Percentiles rank a stretch among this genome's conserved stretches.
These are phyloP conservation scores for Larimichthys crocea DNA, from an alignment of 2,113 vertebrate genomes.

Conservation along the genomic window DNA sequence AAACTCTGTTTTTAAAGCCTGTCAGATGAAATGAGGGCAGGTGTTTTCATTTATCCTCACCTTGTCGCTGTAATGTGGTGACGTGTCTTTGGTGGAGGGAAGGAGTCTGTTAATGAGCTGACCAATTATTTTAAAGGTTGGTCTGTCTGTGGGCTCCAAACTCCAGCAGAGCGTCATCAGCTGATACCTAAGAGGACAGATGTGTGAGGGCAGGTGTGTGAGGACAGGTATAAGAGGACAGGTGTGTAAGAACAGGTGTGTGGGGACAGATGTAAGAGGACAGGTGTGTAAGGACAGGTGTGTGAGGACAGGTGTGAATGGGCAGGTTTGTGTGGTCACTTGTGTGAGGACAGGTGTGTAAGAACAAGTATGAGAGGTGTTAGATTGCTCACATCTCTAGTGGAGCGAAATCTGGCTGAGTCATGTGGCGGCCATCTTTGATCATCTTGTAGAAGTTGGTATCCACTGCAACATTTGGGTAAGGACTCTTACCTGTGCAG, in stretches of 20 bases:
- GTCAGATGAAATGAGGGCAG: fast-evolving
- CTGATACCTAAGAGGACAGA: slow-evolving; percentile 84
- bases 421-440: slow-evolving; percentile 94
- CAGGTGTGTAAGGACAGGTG: too few relatives aligned
- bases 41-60: slow-evolving; percentile 75
- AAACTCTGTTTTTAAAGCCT: neutral
- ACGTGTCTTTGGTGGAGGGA: slow-evolving; percentile 45
- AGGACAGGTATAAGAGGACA: too few relatives aligned
- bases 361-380: neutral
- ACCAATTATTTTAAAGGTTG: slow-evolving; percentile 89
- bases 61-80: slow-evolving; percentile 70
- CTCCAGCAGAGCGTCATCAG: slow-evolving; percentile 95
- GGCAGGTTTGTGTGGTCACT: too few relatives aligned
- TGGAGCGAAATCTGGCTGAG: slow-evolving; percentile 90
- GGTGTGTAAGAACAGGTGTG: too few relatives aligned
- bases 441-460: slow-evolving; percentile 96
- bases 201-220: too few relatives aligned
- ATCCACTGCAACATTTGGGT: slow-evolving; percentile 93
- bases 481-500: slow-evolving; percentile 90
- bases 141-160: slow-evolving; percentile 89
- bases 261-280: too few relatives aligned
- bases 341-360: neutral
- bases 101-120: slow-evolving; percentile 86
- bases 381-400: slow-evolving; percentile 85
- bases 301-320: too few relatives aligned